Evolutionary conservation across 1,140 invertebrate genomes (phyloP), one percentile per base, ranked within the genome.

Genomic region (Trissolcus basalis): DNA sequence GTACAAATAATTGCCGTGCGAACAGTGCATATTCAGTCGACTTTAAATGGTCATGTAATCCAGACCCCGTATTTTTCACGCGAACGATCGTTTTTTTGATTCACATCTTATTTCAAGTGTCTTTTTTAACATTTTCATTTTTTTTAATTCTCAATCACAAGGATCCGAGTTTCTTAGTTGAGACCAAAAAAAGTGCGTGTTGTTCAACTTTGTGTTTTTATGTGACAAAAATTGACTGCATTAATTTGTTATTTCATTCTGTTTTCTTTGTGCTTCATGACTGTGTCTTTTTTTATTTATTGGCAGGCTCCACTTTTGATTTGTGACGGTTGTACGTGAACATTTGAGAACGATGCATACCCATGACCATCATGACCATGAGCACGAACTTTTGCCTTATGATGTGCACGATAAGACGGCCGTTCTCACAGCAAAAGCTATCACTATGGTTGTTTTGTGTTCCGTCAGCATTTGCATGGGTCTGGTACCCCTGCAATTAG

Each of bases 371-470:
- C 53, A 65, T 4, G 14, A 64, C 1, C 19, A 54, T 15, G 11
- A 48, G 13, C 33, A 54, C 9, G 65, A 39, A 8, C 13, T 44
- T 43, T 13, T 14, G 33, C n/a, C 33, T n/a, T 19, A 56, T 0
- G 54, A 77, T 12, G 61, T 67, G 19, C 49, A 85, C 12, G 74
- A 78, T 27, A 79, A 83, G 32, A 64, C 79, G 81, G 77, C 83
- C 10, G 88, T 93, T 9, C 76, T 90, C 10, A 77, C 86, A 0
- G 93, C 93, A 0, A 95, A 95, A 86, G 90, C 90, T 8, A 91
- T 93, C 3, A 92, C 93, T 2, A 95, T 95, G 92, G 83, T 90
- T 3, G 89, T 91, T 16, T 86, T 95, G 1, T 93, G 93, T 69
- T 79, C 84, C 0, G 90, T 93, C 39, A 94, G 94, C 10, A 91